Base-by-base conservation (phyloP, 2,797 vertebrate species). In the Bradypodion ventrale region DNA sequence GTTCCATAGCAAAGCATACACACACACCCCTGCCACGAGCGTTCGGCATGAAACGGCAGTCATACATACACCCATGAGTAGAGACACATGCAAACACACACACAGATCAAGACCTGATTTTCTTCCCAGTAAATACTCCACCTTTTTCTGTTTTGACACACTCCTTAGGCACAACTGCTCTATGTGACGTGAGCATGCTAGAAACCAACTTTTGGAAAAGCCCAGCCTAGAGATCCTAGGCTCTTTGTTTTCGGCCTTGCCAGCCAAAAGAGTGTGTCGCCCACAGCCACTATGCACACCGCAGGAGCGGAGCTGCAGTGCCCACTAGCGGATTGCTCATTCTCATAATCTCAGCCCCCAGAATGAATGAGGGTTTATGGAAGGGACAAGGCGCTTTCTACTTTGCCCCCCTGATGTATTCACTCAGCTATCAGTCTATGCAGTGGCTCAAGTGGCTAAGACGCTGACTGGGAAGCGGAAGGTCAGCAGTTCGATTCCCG, bases 251-350 rank as follows among this genome's bases (percentile, higher is more conserved):
- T 15, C 23, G 60, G 75, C 23, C 32, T 25, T 29, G 21, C 46
- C 29, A 3, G 4, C 29, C 2, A 25, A 46, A 27, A 25, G 23
- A 27, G 23, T 4, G 37, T 27, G 56, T 10, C 35, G 3, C 23
- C 75, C 72, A 29, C 12, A 16, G 70, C 19, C 68, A n/a, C 87
- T 7, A 23, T 25, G 88, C 42, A 73, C 23, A 74, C 87, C 66
- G 85, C 40, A 37, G 84, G 82, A 44, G 46, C 81, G 85, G 91
- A 88, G 1, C 92, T 88, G 78, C 91, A 93, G 91, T 65, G 25
- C 93, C 91, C 90, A 91, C 93, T 92, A 93, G 93, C 90, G 93
- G 93, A 84, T 60, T 35, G 13, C 35, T 16, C 75, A n/a, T 16
- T 2, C 56, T 19, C 7, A 7, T 19, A 56, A 16, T 16, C 16